Percentiles rank a stretch among this genome's conserved stretches.
Conservation (phyloP, 2,888 invertebrate species). For the Eristalis pertinax region DNA sequence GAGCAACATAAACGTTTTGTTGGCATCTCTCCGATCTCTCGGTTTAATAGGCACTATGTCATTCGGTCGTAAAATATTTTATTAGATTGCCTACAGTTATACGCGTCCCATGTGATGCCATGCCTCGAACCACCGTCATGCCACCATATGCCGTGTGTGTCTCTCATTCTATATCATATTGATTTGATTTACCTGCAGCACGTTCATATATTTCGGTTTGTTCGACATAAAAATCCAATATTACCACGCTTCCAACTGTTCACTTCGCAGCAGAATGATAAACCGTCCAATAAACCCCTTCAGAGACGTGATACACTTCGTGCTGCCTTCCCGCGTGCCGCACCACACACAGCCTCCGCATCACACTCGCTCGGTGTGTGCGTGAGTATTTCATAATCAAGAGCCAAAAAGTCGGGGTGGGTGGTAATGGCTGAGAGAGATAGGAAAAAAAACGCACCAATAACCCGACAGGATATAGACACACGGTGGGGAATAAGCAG, state of each 20-base stretch:
- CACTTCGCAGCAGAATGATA: slow-evolving; percentile 39
- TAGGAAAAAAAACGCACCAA: background rate
- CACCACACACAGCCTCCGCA: background rate
- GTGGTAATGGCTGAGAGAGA: background rate
- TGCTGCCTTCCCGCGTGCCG: background rate
- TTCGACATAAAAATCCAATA: slow-evolving; percentile 49
- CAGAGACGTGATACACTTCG: slow-evolving; percentile 6
- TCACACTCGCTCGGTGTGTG: background rate
- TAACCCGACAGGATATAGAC: slow-evolving; percentile 26
- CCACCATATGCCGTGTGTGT: background rate
- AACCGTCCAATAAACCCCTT: slow-evolving; percentile 55
- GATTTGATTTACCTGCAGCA: slow-evolving; percentile 44
- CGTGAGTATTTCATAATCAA: slow-evolving; percentile 52
- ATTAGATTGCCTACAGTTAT: slow-evolving; percentile 45
- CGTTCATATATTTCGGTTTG: slow-evolving; percentile 35
- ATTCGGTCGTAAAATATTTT: slow-evolving; percentile 50
- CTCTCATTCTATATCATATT: slow-evolving; percentile 28
- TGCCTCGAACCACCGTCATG: background rate
- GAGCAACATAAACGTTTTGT: slow-evolving; percentile 34
- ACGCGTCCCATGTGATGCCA: background rate
- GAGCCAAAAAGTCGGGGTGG: slow-evolving; percentile 26
- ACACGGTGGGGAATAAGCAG: slow-evolving; percentile 6
- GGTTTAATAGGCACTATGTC: slow-evolving; percentile 43
- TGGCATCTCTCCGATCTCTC: slow-evolving; percentile 18
- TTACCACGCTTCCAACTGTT: slow-evolving; percentile 18